phyloP scores from a whole-genome alignment of 2,113 vertebrate genomes.

The Alexandromys fortis region DNA sequence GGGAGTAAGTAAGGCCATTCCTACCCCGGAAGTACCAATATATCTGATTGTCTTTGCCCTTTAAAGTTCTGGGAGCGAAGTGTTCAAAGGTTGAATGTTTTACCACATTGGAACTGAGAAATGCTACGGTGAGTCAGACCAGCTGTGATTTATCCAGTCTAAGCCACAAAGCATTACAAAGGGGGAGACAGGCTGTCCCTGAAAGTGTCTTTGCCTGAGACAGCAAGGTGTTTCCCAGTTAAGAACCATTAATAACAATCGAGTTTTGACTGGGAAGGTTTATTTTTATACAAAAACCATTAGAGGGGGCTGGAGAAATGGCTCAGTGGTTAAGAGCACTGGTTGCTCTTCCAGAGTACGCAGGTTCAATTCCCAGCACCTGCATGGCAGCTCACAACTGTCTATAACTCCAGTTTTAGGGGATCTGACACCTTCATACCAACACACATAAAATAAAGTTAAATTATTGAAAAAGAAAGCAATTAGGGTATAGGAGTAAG shows the following conservation, averaged over 20 bases:
- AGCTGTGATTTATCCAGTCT: background rate
- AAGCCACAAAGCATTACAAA: background rate
- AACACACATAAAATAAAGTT: no score
- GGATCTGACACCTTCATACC: no score
- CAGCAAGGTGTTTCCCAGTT: background rate
- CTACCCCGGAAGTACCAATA: background rate
- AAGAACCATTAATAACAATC: background rate
- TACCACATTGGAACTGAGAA: constrained; percentile 19
- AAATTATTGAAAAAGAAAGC: background rate
- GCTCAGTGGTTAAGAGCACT: no score
- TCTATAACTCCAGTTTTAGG: no score
- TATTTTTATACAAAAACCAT: constrained; percentile 1
- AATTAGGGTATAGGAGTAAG: background rate
- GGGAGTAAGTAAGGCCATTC: background rate
- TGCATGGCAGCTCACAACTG: no score
- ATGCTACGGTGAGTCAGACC: background rate
- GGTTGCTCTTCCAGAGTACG: no score
- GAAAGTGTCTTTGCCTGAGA: background rate
- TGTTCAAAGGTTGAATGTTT: constrained; percentile 37
- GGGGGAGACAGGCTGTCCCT: background rate
- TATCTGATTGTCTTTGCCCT: background rate
- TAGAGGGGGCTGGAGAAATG: no score
- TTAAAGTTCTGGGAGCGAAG: constrained; percentile 45
- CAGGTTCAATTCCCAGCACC: no score
- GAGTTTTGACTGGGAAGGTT: background rate